A percentile compares a stretch with the other conserved stretches of the same genome.
phyloP scores from a whole-genome alignment of 2,888 invertebrate species.

The Blera fallax region DNA sequence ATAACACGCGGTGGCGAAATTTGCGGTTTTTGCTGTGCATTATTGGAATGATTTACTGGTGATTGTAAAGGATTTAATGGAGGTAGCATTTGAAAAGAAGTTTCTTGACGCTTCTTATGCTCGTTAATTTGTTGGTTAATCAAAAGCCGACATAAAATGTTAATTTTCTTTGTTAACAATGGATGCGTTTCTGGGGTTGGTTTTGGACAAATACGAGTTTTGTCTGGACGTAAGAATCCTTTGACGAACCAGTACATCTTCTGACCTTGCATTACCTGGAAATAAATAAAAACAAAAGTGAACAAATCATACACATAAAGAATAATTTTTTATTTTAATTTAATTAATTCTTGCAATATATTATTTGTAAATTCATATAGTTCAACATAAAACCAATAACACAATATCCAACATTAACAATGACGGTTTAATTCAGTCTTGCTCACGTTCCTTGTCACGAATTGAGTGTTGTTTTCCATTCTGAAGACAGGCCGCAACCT shows the following conservation, averaged over 20 bases:
- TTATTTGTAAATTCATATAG: too few species aligned
- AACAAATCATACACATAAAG: not conserved
- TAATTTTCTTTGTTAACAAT: constrained; percentile 79
- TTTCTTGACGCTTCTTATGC: constrained; percentile 49
- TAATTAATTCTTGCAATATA: too few species aligned
- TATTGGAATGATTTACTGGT: not conserved
- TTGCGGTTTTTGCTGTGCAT: not conserved
- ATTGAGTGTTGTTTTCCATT: too few species aligned
- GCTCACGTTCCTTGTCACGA: too few species aligned
- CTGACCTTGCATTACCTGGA: constrained; percentile 78
- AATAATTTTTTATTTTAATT: not conserved
- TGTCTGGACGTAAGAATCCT: constrained; percentile 78
- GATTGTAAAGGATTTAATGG: not conserved
- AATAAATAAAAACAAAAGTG: constrained; percentile 6
- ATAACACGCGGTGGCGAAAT: not conserved
- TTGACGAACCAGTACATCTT: constrained; percentile 78
- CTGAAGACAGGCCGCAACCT: too few species aligned
- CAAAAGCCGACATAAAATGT: constrained; percentile 78
- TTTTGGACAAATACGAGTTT: constrained; percentile 77
- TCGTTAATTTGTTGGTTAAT: constrained; percentile 79
- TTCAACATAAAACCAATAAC: too few species aligned
- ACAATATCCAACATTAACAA: too few species aligned
- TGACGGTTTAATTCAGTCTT: too few species aligned
- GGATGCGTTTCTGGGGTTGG: constrained; percentile 81
- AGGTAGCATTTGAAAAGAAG: not conserved